Base-by-base conservation (phyloP, 2,797 vertebrate genomes). In the Pterois miles region DNA sequence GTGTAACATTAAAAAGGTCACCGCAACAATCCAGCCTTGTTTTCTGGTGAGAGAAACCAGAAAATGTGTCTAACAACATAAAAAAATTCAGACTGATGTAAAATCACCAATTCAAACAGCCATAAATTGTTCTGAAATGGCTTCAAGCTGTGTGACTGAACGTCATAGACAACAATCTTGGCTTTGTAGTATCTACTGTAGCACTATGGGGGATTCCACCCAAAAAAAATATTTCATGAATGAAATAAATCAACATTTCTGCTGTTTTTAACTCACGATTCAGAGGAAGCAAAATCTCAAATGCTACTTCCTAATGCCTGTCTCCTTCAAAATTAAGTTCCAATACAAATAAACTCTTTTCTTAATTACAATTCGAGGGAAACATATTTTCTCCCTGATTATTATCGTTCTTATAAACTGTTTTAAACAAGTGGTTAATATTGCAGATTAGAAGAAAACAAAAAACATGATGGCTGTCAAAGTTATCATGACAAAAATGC, bases 1-100 rank as follows among this genome's bases (percentile, higher is more conserved):
- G 65, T 73, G 69, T 16, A 38, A 46, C 43, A 85, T 75, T 48
- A 66, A 23, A 78, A 52, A 85, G 71, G 80, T 76, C 77, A 67
- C 1, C 22, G 43, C 22, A 65, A 76, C 71, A 58, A 64, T 58
- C 8, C 18, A 31, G 60, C 50, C 29, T 85, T 65, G 58, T 80
- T 76, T 70, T 63, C 40, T 43, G 12, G 5, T 27, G 16, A 46
- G 16, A 53, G 14, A 70, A n/a, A 23, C 5, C 2, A 52, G 4
- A 74, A 60, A 70, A 48, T 66, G 7, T 64, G 18, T 59, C 59
- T 8, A 58, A 67, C 2, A 2, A 52, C 33, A 53, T n/a, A 3
- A 58, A 6, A 48, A 31, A 22, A 70, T 25, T 67, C 6, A 20
- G 52, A 57, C 7, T 2, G 2, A 66, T 46, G 38, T 6, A 5